phyloP scores from a whole-genome alignment of 1,140 invertebrate genomes.

The Lasaia peninsularis region DNA sequence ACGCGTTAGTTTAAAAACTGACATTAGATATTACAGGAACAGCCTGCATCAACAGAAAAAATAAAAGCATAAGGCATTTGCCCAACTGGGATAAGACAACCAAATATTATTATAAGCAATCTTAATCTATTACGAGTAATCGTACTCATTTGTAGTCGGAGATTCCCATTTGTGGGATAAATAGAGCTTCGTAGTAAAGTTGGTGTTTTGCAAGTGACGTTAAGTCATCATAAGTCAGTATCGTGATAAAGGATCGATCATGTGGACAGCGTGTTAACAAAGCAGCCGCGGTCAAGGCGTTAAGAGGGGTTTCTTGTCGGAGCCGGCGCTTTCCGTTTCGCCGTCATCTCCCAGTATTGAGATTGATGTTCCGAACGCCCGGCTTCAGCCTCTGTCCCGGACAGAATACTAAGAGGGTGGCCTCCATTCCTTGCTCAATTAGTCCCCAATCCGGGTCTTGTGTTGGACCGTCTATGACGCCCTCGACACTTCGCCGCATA shows the following conservation, averaged over 20 bases:
- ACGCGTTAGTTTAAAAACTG: too few species aligned
- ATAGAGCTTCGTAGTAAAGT: too few species aligned
- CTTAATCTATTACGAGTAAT: too few species aligned
- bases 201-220: neutral
- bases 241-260: slow-evolving; percentile 52
- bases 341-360: slow-evolving; percentile 66
- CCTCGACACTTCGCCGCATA: slow-evolving; percentile 58
- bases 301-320: slow-evolving; percentile 68
- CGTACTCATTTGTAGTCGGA: too few species aligned
- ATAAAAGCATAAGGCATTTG: too few species aligned
- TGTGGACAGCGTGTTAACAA: slow-evolving; percentile 41
- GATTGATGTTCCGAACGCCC: slow-evolving; percentile 65
- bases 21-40: too few species aligned
- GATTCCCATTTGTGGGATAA: too few species aligned
- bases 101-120: too few species aligned
- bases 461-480: slow-evolving; percentile 50
- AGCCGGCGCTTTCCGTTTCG: slow-evolving; percentile 46
- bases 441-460: slow-evolving; percentile 56
- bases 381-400: slow-evolving; percentile 32
- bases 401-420: slow-evolving; percentile 63
- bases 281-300: slow-evolving; percentile 34
- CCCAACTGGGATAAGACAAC: too few species aligned
- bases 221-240: neutral
- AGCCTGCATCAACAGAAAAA: too few species aligned
- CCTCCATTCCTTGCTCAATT: slow-evolving; percentile 64